Percentiles rank a stretch among this genome's conserved stretches.
Evolutionary conservation across 2,797 vertebrate genomes (phyloP).

Genomic region (Benthosema pterotum): DNA sequence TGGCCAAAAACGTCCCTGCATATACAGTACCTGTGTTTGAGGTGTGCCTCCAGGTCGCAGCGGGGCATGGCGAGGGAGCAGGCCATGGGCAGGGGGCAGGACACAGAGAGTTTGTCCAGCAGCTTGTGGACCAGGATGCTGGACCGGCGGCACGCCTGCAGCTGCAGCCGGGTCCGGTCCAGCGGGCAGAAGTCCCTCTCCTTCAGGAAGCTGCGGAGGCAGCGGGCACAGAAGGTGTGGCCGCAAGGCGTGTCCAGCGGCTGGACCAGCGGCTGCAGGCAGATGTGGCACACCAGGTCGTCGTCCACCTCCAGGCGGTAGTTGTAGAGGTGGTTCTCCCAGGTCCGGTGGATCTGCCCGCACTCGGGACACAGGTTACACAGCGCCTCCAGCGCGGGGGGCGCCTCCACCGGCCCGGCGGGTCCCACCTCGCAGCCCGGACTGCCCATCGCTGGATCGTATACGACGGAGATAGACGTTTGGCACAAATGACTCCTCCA

Average conservation of each 20-base stretch:
- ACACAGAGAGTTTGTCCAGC: conserved; percentile 93
- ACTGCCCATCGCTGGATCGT: conserved; percentile 86
- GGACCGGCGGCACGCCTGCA: conserved; percentile 94
- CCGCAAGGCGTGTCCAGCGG: conserved; percentile 96
- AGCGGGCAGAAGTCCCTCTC: conserved; percentile 97
- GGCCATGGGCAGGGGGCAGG: conserved; percentile 84
- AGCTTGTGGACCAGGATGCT: conserved; percentile 99
- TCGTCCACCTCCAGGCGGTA: conserved; percentile 97
- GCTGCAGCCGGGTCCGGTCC: conserved; percentile 92
- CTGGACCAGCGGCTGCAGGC: conserved; percentile 97
- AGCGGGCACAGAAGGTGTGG: conserved; percentile 97
- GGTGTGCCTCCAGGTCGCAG: conserved; percentile 95
- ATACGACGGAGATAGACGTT: conserved; percentile 56
- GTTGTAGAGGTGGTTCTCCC: conserved; percentile 97
- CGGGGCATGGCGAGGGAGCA: conserved; percentile 95
- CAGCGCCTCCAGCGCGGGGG: conserved; percentile 85
- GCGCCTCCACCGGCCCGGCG: conserved; percentile 81
- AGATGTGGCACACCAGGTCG: conserved; percentile 98
- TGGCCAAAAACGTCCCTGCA: no score
- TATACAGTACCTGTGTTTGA: conserved; percentile 98
- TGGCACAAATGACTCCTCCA: conserved; percentile 72
- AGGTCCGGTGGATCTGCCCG: conserved; percentile 94
- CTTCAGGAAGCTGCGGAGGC: conserved; percentile 95
- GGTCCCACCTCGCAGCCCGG: conserved; percentile 86
- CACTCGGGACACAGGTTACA: conserved; percentile 94